Evolutionary conservation across 2,888 invertebrate genomes (phyloP).

Genomic region (Pristionchus maxplancki): DNA sequence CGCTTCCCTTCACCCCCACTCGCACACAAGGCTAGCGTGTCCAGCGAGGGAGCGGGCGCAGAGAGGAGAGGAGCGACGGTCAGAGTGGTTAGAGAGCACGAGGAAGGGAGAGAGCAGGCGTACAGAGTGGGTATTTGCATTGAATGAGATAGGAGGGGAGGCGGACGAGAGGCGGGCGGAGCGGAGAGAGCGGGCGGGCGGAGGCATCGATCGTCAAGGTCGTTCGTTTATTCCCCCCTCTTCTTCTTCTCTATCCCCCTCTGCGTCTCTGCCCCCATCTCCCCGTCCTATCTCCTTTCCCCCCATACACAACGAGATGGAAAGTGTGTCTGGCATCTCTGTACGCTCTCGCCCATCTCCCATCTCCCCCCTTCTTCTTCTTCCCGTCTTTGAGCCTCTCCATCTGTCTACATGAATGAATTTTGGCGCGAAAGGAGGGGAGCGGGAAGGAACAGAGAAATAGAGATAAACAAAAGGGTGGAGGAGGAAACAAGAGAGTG

Average conservation of each 20-base stretch:
- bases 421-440: constrained; percentile 44
- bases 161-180: constrained; percentile 18
- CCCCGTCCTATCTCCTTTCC: constrained; percentile 53
- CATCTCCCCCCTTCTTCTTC: background rate
- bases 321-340: constrained; percentile 45
- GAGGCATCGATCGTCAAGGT: constrained; percentile 53
- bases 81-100: background rate
- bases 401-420: constrained; percentile 48
- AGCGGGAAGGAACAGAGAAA: constrained; percentile 28
- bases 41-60: background rate
- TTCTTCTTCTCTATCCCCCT: constrained; percentile 55
- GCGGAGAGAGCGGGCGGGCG: constrained; percentile 28
- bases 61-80: background rate
- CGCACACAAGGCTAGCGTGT: constrained; percentile 53
- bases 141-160: constrained; percentile 24
- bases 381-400: constrained; percentile 35
- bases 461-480: constrained; percentile 39
- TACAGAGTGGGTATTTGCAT: constrained; percentile 45
- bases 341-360: constrained; percentile 37
- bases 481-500: constrained; percentile 25
- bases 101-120: constrained; percentile 18
- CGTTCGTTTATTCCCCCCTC: constrained; percentile 53
- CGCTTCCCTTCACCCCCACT: constrained; percentile 48
- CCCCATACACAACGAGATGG: constrained; percentile 55
- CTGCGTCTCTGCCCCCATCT: constrained; percentile 56